A percentile compares a stretch with the other conserved stretches of the same genome.
Evolutionary conservation across 2,888 invertebrate species (phyloP).

Genomic region (Cryptocephalus primarius): DNA sequence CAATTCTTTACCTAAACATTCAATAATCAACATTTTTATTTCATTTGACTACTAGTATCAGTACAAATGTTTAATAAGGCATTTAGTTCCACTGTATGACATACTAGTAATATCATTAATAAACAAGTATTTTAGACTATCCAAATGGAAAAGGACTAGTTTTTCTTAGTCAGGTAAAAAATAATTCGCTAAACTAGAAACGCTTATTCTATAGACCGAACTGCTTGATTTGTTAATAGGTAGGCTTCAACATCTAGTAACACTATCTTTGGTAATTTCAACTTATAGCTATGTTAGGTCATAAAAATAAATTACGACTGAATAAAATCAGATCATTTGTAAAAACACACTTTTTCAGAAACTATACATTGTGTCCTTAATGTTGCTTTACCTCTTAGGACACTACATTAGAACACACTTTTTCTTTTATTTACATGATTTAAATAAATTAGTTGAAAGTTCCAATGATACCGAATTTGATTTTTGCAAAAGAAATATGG

Average conservation of each 20-base stretch:
- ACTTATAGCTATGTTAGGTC: slow-evolving; percentile 21
- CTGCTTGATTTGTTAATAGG: neutral
- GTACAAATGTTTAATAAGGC: slow-evolving; percentile 23
- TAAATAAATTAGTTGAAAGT: no score
- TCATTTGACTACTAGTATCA: slow-evolving; percentile 3
- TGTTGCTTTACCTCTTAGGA: no score
- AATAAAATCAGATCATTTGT: slow-evolving; percentile 22
- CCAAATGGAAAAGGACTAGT: slow-evolving; percentile 21
- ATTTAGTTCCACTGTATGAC: slow-evolving; percentile 9
- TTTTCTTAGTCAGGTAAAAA: slow-evolving; percentile 17
- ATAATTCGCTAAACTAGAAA: slow-evolving; percentile 15
- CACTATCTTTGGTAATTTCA: slow-evolving; percentile 37
- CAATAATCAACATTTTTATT: slow-evolving; percentile 9
- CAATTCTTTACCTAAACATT: slow-evolving; percentile 8
- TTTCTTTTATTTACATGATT: no score
- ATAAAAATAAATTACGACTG: slow-evolving; percentile 8
- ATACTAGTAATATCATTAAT: no score
- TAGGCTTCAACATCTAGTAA: slow-evolving; percentile 13
- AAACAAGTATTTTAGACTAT: slow-evolving; percentile 10
- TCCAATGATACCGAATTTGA: no score
- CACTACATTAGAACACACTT: no score
- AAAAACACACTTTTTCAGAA: slow-evolving; percentile 7
- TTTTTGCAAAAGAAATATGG: no score
- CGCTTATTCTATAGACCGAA: slow-evolving; percentile 2
- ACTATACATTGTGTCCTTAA: no score